phyloP scores from a whole-genome alignment of 2,888 invertebrate genomes.

The Lumbricus terrestris region DNA sequence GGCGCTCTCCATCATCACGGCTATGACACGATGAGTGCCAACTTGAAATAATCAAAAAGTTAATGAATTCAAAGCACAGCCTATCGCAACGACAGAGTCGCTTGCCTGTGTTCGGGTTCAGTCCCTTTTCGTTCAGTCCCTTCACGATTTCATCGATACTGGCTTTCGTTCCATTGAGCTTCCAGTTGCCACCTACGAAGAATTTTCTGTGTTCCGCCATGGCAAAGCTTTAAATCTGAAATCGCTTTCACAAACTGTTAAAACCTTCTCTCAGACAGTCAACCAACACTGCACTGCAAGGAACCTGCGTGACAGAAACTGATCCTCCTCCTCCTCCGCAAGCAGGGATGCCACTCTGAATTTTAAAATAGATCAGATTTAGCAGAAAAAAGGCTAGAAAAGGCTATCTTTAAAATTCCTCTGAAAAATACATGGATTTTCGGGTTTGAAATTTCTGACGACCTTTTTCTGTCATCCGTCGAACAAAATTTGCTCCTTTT shows the following conservation, averaged over 20 bases:
- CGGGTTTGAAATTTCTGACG: too few species aligned
- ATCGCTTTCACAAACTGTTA: background rate
- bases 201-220: conserved; percentile 67
- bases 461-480: too few species aligned
- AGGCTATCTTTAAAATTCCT: too few species aligned
- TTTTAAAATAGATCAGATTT: too few species aligned
- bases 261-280: background rate
- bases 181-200: conserved; percentile 99
- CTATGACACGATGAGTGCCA: background rate
- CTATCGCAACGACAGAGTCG: conserved; percentile 24
- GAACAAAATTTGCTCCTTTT: too few species aligned
- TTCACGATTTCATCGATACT: conserved; percentile 78
- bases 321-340: background rate
- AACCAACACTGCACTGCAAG: background rate
- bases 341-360: too few species aligned
- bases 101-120: conserved; percentile 79
- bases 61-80: background rate
- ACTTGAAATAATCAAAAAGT: background rate
- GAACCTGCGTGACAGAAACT: background rate
- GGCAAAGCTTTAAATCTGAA: background rate
- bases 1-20: background rate
- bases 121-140: conserved; percentile 68
- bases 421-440: too few species aligned
- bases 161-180: conserved; percentile 93
- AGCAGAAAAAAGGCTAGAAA: too few species aligned